Percentiles rank a stretch among this genome's conserved stretches.
These are phyloP conservation scores for Acronicta alni DNA, from an alignment of 2,888 invertebrate species.

Conservation along the genomic window DNA sequence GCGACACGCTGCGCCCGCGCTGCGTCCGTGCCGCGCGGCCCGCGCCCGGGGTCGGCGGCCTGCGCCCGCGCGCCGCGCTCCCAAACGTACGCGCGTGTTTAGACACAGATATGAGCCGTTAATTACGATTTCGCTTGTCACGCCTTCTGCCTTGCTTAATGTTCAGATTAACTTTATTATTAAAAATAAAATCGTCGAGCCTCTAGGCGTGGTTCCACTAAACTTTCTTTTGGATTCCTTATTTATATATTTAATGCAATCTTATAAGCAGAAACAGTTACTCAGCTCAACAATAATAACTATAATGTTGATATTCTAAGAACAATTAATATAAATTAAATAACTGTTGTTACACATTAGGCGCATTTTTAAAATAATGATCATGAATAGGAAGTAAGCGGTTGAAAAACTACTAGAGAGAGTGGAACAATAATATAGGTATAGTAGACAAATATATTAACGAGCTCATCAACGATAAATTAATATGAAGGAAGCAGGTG, in stretches of 20 bases:
- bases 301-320: slow-evolving; percentile 8
- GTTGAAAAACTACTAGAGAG: slow-evolving; percentile 40
- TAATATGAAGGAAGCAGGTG: slow-evolving; percentile 51
- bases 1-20: slow-evolving; percentile 36
- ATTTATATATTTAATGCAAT: slow-evolving; percentile 20
- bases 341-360: slow-evolving; percentile 20
- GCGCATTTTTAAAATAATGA: slow-evolving; percentile 17
- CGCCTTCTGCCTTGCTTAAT: slow-evolving; percentile 84
- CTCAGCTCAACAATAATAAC: slow-evolving; percentile 21
- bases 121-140: slow-evolving; percentile 87
- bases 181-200: slow-evolving; percentile 67
- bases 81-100: slow-evolving; percentile 49
- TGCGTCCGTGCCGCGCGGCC: slow-evolving; percentile 57
- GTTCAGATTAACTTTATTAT: slow-evolving; percentile 78
- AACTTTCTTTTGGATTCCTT: slow-evolving; percentile 57
- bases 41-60: slow-evolving; percentile 66
- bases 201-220: slow-evolving; percentile 42
- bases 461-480: slow-evolving; percentile 44
- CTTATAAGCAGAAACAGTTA: slow-evolving; percentile 15
- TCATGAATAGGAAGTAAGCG: slow-evolving; percentile 15
- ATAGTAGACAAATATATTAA: slow-evolving; percentile 45
- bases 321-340: slow-evolving; percentile 13
- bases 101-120: slow-evolving; percentile 70
- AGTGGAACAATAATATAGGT: slow-evolving; percentile 45
- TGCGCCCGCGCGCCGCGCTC: slow-evolving; percentile 61